These are phyloP conservation scores for Schizopygopsis malacanthus DNA, from an alignment of 2,797 vertebrate genomes.

Conservation along the genomic window DNA sequence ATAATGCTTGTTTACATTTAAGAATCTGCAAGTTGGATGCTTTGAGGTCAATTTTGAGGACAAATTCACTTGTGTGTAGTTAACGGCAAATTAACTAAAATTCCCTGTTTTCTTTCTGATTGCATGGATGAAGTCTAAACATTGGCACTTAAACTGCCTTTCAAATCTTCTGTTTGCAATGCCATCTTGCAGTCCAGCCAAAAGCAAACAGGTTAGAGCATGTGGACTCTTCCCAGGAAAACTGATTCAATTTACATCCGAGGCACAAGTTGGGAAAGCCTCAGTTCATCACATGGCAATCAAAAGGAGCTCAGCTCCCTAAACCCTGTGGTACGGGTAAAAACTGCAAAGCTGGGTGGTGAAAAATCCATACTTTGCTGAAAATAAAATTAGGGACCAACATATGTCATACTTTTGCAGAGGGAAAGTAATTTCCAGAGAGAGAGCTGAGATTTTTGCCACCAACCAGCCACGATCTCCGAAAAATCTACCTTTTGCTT, in stretches of 20 bases:
- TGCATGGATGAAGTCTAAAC: constrained; percentile 58
- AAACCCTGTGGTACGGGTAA: constrained; percentile 52
- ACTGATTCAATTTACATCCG: constrained; percentile 53
- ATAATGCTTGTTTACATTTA: background rate
- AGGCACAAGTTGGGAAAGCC: constrained; percentile 52
- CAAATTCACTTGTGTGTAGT: constrained; percentile 21
- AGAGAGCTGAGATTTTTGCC: constrained; percentile 49
- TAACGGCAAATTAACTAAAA: constrained; percentile 35
- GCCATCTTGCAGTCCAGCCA: constrained; percentile 59
- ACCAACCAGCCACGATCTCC: constrained; percentile 45
- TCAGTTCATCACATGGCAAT: constrained; percentile 55
- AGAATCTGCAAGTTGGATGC: background rate
- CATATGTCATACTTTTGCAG: constrained; percentile 59
- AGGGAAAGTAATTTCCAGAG: constrained; percentile 63
- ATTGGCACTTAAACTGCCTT: constrained; percentile 51
- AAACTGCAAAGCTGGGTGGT: constrained; percentile 54
- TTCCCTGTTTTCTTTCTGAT: constrained; percentile 52
- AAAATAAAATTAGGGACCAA: constrained; percentile 62
- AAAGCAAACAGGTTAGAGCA: constrained; percentile 63
- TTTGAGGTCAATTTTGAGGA: constrained; percentile 31
- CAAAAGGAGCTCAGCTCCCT: constrained; percentile 41
- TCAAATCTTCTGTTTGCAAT: constrained; percentile 53
- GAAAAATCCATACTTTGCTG: constrained; percentile 51
- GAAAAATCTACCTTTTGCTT: constrained; percentile 57
- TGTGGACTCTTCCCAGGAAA: constrained; percentile 58